A percentile compares a stretch with the other conserved stretches of the same genome.
Conservation (phyloP, 2,797 vertebrate species). For the Clarias fuscus region DNA sequence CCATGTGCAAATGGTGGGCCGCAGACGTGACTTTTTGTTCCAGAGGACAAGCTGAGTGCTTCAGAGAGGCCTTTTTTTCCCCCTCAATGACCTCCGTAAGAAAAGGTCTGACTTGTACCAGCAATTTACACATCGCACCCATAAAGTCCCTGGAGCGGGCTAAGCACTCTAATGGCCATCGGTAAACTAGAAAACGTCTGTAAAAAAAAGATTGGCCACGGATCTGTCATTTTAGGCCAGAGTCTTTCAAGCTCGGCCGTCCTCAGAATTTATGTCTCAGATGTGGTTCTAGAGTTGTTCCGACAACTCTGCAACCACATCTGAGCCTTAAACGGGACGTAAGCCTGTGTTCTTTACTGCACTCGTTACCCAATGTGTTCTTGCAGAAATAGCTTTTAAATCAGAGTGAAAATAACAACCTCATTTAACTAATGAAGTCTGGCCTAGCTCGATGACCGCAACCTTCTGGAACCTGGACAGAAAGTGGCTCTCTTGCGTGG, state of each 20-base stretch:
- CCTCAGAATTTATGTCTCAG: constrained; percentile 29
- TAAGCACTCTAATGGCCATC: constrained; percentile 41
- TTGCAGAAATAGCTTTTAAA: constrained; percentile 49
- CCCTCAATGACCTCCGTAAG: constrained; percentile 37
- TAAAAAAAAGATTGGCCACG: constrained; percentile 11
- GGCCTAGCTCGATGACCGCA: constrained; percentile 49
- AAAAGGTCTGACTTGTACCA: constrained; percentile 55
- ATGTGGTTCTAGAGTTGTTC: constrained; percentile 27
- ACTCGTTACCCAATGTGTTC: constrained; percentile 37
- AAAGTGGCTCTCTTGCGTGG: constrained; percentile 45
- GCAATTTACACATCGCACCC: constrained; percentile 49
- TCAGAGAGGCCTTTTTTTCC: constrained; percentile 53
- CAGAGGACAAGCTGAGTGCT: constrained; percentile 60
- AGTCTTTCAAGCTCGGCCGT: constrained; percentile 25
- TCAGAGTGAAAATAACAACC: constrained; percentile 66
- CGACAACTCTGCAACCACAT: constrained; percentile 6
- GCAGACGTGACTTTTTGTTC: constrained; percentile 58
- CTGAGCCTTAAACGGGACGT: constrained; percentile 1
- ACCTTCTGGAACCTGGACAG: constrained; percentile 59
- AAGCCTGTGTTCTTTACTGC: constrained; percentile 25
- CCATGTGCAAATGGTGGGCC: constrained; percentile 59
- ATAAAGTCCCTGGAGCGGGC: constrained; percentile 51
- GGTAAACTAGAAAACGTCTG: constrained; percentile 38
- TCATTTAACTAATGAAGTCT: constrained; percentile 67
- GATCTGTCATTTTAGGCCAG: constrained; percentile 31